Base-by-base conservation (phyloP, 2,888 invertebrate species). In the Tetanocera ferruginea region DNA sequence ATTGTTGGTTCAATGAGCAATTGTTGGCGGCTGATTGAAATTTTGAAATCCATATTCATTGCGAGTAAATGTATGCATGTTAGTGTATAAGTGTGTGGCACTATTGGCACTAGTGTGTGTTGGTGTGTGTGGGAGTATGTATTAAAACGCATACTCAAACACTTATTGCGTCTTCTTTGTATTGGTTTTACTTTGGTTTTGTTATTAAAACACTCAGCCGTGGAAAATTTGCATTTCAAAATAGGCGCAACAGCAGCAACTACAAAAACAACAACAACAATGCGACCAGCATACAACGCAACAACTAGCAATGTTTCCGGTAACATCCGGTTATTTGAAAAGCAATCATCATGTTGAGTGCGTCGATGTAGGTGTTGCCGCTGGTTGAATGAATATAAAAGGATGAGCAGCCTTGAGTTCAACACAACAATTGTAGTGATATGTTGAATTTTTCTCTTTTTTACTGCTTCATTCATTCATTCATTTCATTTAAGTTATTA, bases 311-410 rank as follows among this genome's bases (percentile, higher is more conserved):
- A 34, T 28, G 60, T 49, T 49, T 37, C 49, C 73, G 43, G 73
- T 62, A 73, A 73, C 73, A 73, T 73, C 62, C 73, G 73, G 62
- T 49, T 37, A 23, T 62, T 62, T 60, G 73, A 62, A 73, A 73
- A 73, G 43, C 73, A 73, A 73, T 73, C 43, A 60, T 43, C n/a
- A 49, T 70, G 55, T 31, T 5, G n/a, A 67, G 23, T 49, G 14
- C n/a, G 43, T 37, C 19, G 49, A n/a, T 28, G 34, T 64, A 31
- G 64, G 19, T 34, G 8, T 67, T 67, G 37, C 11, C 34, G n/a
- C 25, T 11, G 28, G 8, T 4, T 64, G n/a, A 64, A 25, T 25
- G 28, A n/a, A 64, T 34, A 64, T 34, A 34, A 17, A 64, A n/a
- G 34, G 6, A 64, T 14, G n/a, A n/a, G 67, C n/a, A n/a, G 67